Evolutionary conservation across 2,113 vertebrate genomes (phyloP).

Genomic region (Rynchops niger): DNA sequence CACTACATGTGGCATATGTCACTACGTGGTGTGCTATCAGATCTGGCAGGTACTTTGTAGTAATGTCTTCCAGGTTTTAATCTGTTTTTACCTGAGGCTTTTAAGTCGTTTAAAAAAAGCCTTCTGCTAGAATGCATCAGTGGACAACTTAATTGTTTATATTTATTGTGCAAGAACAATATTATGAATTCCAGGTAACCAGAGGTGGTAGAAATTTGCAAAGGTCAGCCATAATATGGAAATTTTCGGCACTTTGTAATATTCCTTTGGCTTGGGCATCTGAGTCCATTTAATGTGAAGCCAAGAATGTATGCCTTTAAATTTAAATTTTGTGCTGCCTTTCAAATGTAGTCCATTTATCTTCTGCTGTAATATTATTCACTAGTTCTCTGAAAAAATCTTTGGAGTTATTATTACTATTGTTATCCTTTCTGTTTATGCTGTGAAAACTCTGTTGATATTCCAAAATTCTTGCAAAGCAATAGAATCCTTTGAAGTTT

Average conservation of each 20-base stretch:
- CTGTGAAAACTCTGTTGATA: conserved; percentile 47
- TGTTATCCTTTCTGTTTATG: conserved; percentile 35
- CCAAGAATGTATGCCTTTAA: not conserved
- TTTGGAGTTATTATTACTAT: conserved; percentile 9
- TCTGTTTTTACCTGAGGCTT: not conserved
- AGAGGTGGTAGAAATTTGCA: not conserved
- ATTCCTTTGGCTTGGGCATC: not conserved
- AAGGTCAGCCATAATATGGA: not conserved
- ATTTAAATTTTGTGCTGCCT: not conserved
- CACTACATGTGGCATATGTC: not conserved
- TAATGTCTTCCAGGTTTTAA: not conserved
- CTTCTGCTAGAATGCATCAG: not conserved
- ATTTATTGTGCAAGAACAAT: not conserved
- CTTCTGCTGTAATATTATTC: not conserved
- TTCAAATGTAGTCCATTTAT: not conserved
- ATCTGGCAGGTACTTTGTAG: not conserved
- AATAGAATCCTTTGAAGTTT: conserved; percentile 43
- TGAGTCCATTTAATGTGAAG: not conserved
- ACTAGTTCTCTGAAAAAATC: conserved; percentile 4
- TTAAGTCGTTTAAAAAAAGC: not conserved
- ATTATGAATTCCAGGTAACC: not conserved
- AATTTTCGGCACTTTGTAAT: not conserved
- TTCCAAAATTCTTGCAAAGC: not conserved
- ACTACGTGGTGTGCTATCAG: not conserved
- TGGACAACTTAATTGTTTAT: not conserved